A percentile compares a stretch with the other conserved stretches of the same genome.
These are phyloP conservation scores for Strix occidentalis DNA, from an alignment of 2,797 vertebrate genomes.

Conservation along the genomic window DNA sequence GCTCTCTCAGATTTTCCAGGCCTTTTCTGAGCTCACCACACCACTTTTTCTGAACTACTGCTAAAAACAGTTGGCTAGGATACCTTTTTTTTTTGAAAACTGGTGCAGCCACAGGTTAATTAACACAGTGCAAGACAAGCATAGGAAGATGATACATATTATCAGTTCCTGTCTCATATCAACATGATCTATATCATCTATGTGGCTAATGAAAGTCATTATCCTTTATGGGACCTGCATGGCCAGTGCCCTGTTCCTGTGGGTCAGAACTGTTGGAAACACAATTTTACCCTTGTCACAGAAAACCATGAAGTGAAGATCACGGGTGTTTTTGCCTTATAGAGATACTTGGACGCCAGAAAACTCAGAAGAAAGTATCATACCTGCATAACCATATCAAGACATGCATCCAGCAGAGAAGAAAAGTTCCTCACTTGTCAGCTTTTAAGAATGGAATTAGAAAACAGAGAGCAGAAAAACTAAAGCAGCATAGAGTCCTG, in stretches of 20 bases:
- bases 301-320: not conserved
- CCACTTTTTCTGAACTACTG: not conserved
- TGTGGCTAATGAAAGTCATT: not conserved
- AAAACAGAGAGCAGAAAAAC: not conserved
- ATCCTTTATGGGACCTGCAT: not conserved
- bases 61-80: not conserved
- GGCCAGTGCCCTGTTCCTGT: not conserved
- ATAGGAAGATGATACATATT: not conserved
- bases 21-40: not conserved
- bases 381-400: not conserved
- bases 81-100: not conserved
- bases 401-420: not conserved
- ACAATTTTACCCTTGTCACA: not conserved
- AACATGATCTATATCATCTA: not conserved
- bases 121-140: not conserved
- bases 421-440: not conserved
- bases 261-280: not conserved
- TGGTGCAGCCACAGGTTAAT: not conserved
- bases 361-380: not conserved
- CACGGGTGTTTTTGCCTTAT: not conserved
- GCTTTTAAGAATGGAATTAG: not conserved
- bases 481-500: not conserved
- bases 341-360: not conserved
- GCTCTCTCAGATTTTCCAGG: not conserved
- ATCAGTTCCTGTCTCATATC: not conserved